Evolutionary conservation across 2,888 invertebrate genomes (phyloP).

Genomic region (Nowickia ferox): DNA sequence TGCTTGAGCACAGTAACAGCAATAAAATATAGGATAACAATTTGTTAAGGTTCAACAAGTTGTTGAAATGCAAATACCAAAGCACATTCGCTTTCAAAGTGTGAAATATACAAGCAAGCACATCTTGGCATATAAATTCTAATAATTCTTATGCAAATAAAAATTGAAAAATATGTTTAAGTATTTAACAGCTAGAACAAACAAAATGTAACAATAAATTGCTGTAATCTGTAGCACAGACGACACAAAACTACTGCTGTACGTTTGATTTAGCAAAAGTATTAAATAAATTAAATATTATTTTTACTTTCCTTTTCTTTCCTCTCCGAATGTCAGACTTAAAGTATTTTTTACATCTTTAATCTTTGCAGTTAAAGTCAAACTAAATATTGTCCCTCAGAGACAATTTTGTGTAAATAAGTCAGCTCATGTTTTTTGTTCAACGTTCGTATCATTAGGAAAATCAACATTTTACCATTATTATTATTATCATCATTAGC

Average conservation of each 20-base stretch:
- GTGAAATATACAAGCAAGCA: neutral
- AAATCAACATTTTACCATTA: constrained; percentile 19
- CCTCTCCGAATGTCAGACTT: neutral
- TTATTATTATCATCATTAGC: neutral
- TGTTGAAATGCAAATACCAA: constrained; percentile 46
- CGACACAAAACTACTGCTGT: neutral
- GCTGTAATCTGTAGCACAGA: neutral
- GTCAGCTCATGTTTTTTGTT: constrained; percentile 24
- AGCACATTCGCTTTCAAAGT: neutral
- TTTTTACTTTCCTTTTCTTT: neutral
- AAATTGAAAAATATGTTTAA: constrained; percentile 29
- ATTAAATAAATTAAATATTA: neutral
- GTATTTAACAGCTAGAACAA: constrained; percentile 16
- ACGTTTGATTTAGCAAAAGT: constrained; percentile 1
- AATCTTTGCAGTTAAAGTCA: constrained; percentile 14
- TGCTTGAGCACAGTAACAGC: constrained; percentile 30
- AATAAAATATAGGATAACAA: constrained; percentile 74
- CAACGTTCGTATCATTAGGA: neutral
- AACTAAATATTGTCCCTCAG: constrained; percentile 24
- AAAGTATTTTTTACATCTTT: neutral
- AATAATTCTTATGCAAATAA: constrained; percentile 38
- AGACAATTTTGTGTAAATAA: constrained; percentile 51
- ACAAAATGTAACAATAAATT: neutral
- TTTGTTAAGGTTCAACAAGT: constrained; percentile 75
- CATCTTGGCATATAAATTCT: constrained; percentile 8